A percentile compares a stretch with the other conserved stretches of the same genome.
Conservation (phyloP, 2,888 invertebrate species). For the Mechanitis mazaeus region DNA sequence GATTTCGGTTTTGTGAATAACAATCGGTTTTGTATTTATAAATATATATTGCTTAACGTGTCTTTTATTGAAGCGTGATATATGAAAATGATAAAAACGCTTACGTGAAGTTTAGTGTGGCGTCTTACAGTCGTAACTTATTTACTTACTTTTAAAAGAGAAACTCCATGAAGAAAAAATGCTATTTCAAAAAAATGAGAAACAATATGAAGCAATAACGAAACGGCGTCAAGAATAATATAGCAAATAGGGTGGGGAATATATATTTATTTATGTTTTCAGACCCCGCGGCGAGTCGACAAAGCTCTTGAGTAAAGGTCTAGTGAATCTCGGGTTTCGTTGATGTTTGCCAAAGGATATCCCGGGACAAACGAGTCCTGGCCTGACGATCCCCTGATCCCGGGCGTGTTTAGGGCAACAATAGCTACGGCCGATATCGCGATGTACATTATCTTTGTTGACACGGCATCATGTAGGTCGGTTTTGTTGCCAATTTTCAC, state of each 20-base stretch:
- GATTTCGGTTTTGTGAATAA: too few species aligned
- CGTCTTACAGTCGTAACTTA: neutral
- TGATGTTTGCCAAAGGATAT: conserved; percentile 72
- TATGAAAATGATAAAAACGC: neutral
- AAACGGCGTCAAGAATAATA: conserved; percentile 34
- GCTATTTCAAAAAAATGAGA: conserved; percentile 27
- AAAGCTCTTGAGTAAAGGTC: conserved; percentile 69
- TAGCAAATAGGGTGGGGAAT: conserved; percentile 33
- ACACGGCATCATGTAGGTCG: conserved; percentile 68
- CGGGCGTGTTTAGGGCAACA: conserved; percentile 64
- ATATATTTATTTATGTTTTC: conserved; percentile 61
- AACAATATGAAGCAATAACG: conserved; percentile 49
- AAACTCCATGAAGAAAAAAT: conserved; percentile 10
- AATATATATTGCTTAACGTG: too few species aligned
- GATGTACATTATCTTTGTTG: conserved; percentile 72
- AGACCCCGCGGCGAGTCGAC: conserved; percentile 53
- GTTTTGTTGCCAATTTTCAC: conserved; percentile 65
- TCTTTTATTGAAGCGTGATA: neutral
- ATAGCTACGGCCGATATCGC: conserved; percentile 65
- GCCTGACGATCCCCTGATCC: conserved; percentile 62
- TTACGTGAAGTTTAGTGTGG: neutral
- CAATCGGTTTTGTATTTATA: too few species aligned
- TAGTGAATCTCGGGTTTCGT: conserved; percentile 68
- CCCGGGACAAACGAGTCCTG: conserved; percentile 69
- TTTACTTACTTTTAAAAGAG: conserved; percentile 11